Base-by-base conservation (phyloP, 2,113 vertebrate genomes). In the Anoura caudifer region DNA sequence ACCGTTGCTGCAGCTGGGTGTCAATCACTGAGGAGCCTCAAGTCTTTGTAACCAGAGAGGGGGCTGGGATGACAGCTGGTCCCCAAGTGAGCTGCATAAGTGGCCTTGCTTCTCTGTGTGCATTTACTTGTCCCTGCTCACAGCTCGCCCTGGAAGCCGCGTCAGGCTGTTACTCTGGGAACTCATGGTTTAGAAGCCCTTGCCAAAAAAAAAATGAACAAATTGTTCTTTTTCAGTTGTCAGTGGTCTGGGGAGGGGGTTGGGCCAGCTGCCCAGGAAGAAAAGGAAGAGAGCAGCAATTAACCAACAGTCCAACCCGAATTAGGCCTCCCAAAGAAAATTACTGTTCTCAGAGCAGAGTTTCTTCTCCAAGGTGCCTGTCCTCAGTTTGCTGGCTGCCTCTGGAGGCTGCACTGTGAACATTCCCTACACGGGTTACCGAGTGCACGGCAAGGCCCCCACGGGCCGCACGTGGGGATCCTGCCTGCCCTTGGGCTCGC, bases 321-420 rank as follows among this genome's bases (percentile, higher is more conserved):
- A 96, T 95, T 96, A 84, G 63, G 90, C 90, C 97, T 97, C 84
- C 75, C 61, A 59, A 88, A 90, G 95, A 43, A 97, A 97, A 98
- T 97, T 96, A 90, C 96, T 96, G 36, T 98, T 97, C 97, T 97
- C 96, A 96, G 69, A 50, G 67, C 33, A 72, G 73, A 93, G 81
- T 95, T 95, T 96, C 43, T 98, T 95, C 96, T 96, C 61, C 10
- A 0, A 0, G 87, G 70, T 73, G 90, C 45, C 92, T 96, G 91
- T 96, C 94, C 91, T 85, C 47, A 1, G 47, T 94, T 95, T 20
- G 1, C 84, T 91, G 36, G 95, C 33, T 54, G 89, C 94, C 67
- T 4, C n/a, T 7, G 13, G 69, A 90, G 36, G 80, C 83, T 54
- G 28, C 95, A 41, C 45, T 0, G 3, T 59, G 79, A 56, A 73